Conservation (phyloP, 1,140 invertebrate genomes). For the Branchinecta lindahli region DNA sequence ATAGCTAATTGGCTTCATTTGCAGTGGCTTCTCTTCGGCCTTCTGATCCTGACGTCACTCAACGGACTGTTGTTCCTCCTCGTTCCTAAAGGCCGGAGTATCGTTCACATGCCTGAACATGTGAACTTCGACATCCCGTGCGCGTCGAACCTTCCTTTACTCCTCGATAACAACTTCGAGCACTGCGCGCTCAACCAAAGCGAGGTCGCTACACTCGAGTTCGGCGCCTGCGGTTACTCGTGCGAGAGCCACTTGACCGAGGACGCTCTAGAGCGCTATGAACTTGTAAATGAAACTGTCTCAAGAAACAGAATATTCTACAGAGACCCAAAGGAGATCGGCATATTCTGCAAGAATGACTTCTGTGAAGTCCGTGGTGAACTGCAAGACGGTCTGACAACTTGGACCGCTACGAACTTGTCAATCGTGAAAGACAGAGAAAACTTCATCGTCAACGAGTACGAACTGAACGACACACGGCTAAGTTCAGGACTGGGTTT, state of each 20-base stretch:
- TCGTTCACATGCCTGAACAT: slow-evolving; percentile 11
- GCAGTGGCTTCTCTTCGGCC: slow-evolving; percentile 8
- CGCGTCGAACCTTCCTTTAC: background rate
- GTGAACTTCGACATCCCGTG: slow-evolving; percentile 9
- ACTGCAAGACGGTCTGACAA: background rate
- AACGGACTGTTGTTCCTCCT: slow-evolving; percentile 21
- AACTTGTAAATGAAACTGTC: background rate
- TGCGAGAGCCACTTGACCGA: background rate
- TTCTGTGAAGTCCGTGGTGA: background rate
- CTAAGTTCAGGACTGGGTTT: background rate
- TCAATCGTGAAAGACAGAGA: background rate
- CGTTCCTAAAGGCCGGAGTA: slow-evolving; percentile 20
- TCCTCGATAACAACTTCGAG: background rate
- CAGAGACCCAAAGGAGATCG: background rate
- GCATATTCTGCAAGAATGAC: background rate
- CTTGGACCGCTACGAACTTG: background rate
- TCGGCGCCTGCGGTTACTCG: background rate
- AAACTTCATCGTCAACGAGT: background rate
- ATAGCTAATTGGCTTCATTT: background rate
- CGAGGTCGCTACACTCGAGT: background rate
- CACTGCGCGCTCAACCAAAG: background rate
- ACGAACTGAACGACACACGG: background rate
- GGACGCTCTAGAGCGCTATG: background rate
- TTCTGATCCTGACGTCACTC: slow-evolving; percentile 10
- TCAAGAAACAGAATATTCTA: background rate